Evolutionary conservation across 2,888 invertebrate species (phyloP).

Genomic region (Scaptomyza cyrtandrae): DNA sequence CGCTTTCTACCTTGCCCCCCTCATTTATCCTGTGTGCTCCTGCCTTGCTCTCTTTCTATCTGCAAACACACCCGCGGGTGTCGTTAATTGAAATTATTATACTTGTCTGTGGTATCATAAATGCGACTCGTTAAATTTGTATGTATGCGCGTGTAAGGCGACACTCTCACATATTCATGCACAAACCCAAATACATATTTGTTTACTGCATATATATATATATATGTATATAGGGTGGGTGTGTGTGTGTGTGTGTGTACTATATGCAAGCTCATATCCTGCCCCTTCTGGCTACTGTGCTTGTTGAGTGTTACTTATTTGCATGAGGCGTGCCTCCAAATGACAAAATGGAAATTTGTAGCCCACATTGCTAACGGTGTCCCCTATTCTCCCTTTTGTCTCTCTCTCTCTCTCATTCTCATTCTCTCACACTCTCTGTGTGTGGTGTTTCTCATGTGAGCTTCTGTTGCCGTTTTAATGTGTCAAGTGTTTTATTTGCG

Average conservation of each 20-base stretch:
- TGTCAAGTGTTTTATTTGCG: conserved; percentile 79
- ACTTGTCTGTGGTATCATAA: conserved; percentile 79
- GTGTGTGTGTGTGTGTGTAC: not conserved
- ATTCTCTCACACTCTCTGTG: not conserved
- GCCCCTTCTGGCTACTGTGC: conserved; percentile 35
- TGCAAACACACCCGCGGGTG: conserved; percentile 75
- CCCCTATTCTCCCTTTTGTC: not conserved
- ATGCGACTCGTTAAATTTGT: conserved; percentile 79
- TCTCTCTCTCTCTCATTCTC: too few relatives aligned
- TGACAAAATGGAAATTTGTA: conserved; percentile 76
- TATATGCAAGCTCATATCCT: conserved; percentile 44
- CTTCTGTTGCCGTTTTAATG: conserved; percentile 73
- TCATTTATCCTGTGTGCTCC: not conserved
- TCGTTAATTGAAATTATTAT: conserved; percentile 80
- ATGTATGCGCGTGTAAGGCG: conserved; percentile 67
- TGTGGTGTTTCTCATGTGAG: conserved; percentile 46
- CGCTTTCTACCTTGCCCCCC: not conserved
- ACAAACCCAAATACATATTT: conserved; percentile 2
- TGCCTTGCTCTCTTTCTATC: not conserved
- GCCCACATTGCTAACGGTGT: conserved; percentile 70
- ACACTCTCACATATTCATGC: conserved; percentile 45
- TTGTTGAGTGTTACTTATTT: conserved; percentile 70
- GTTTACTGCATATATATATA: conserved; percentile 1
- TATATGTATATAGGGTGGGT: too few relatives aligned
- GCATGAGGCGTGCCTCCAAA: conserved; percentile 62